Evolutionary conservation across 2,888 invertebrate genomes (phyloP).

Genomic region (Leucophenga montana): DNA sequence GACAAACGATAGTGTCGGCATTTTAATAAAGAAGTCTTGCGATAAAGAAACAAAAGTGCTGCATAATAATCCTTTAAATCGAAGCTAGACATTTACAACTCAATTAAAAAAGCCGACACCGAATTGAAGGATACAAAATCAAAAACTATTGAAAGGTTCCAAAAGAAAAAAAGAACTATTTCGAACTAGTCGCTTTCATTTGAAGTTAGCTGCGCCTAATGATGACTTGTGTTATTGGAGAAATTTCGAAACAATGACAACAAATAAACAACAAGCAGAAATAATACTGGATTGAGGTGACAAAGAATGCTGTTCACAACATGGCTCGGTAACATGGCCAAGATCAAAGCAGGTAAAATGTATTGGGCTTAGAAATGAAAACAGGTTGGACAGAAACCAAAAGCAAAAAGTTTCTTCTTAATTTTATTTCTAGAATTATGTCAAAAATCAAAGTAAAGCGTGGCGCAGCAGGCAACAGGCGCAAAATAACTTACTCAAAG

Average conservation of each 20-base stretch:
- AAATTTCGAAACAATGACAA: not conserved
- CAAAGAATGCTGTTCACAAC: conserved; percentile 16
- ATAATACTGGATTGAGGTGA: not conserved
- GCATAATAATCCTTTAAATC: conserved; percentile 8
- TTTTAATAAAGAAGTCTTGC: not conserved
- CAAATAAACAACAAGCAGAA: no score
- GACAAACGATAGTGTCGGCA: conserved; percentile 55
- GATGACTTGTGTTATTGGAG: conserved; percentile 13
- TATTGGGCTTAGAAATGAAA: no score
- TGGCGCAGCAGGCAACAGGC: conserved; percentile 1
- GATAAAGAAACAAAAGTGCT: conserved; percentile 10
- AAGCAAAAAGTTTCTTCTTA: no score
- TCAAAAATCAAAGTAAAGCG: conserved; percentile 12
- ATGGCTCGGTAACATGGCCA: not conserved
- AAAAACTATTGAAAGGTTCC: not conserved
- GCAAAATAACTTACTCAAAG: conserved; percentile 53
- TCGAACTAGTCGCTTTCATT: not conserved
- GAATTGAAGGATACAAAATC: not conserved
- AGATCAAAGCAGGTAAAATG: not conserved
- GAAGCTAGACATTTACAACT: not conserved
- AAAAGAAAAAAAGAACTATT: no score
- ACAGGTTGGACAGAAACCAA: no score
- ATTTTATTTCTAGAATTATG: not conserved
- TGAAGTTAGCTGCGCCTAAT: conserved; percentile 18
- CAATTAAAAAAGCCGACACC: conserved; percentile 1